A percentile compares a stretch with the other conserved stretches of the same genome.
Evolutionary conservation across 2,888 invertebrate genomes (phyloP).

Genomic region (Reticulitermes lucifugus): DNA sequence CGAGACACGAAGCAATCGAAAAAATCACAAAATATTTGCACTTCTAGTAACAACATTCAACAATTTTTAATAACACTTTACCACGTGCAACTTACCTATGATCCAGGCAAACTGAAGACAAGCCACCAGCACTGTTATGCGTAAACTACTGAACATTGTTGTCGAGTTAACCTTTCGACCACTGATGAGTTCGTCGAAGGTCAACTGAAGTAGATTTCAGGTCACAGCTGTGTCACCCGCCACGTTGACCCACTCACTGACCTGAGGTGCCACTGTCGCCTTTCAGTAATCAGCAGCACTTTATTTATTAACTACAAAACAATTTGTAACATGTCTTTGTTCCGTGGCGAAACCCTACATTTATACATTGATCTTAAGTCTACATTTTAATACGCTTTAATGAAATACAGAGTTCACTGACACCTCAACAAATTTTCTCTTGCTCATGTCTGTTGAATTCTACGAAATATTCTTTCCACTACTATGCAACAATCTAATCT

Average conservation of each 20-base stretch:
- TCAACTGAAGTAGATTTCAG: neutral
- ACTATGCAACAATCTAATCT: no score
- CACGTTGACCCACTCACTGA: neutral
- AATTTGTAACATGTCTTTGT: neutral
- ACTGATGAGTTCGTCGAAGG: neutral
- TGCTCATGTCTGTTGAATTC: no score
- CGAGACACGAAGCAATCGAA: no score
- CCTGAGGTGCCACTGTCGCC: neutral
- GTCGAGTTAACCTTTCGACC: neutral
- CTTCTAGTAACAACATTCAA: no score
- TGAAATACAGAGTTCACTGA: neutral
- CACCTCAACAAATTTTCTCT: no score
- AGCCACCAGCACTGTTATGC: neutral
- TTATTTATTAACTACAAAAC: neutral
- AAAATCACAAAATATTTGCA: no score
- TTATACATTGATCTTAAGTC: neutral
- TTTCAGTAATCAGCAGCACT: neutral
- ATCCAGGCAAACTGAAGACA: neutral
- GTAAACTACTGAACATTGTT: neutral
- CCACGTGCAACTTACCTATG: neutral
- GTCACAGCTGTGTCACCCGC: conserved; percentile 11
- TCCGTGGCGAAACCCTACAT: neutral
- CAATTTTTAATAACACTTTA: no score
- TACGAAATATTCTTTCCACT: no score
- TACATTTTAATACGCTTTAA: neutral